These are phyloP conservation scores for Trichomycterus rosablanca DNA, from an alignment of 2,113 vertebrate species.

Conservation along the genomic window DNA sequence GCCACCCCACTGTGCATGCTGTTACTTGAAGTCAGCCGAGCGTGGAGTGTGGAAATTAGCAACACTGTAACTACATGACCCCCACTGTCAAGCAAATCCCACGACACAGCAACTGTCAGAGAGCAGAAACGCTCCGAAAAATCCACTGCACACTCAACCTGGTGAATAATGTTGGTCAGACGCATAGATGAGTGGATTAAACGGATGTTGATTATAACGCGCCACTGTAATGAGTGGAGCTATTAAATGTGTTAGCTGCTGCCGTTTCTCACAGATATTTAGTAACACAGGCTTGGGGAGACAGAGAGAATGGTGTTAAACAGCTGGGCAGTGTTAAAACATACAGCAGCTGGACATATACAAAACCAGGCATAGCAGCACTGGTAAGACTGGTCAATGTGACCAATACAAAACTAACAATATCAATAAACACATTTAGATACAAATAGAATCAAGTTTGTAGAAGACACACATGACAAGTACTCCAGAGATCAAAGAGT, in stretches of 20 bases:
- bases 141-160: conserved; percentile 1
- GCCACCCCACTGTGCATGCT: conserved; percentile 60
- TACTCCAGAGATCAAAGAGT: conserved; percentile 16
- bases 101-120: conserved; percentile 63
- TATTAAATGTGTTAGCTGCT: conserved; percentile 44
- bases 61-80: conserved; percentile 59
- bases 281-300: conserved; percentile 45
- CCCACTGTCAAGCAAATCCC: conserved; percentile 62
- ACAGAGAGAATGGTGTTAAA: conserved; percentile 32
- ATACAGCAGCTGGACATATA: conserved; percentile 48
- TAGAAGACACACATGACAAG: conserved; percentile 1
- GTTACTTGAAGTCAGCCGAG: conserved; percentile 65
- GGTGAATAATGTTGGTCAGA: conserved; percentile 10
- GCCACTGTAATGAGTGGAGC: conserved; percentile 16
- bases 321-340: conserved; percentile 50
- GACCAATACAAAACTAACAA: conserved; percentile 10
- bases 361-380: conserved; percentile 13
- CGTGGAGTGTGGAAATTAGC: conserved; percentile 59
- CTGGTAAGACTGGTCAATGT: conserved; percentile 9
- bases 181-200: conserved; percentile 37
- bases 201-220: conserved; percentile 41
- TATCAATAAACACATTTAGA: conserved; percentile 19
- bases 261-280: conserved; percentile 59
- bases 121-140: conserved; percentile 51
- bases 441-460: neutral